Conservation (phyloP, 1,140 invertebrate genomes). For the Ladona fulva region DNA sequence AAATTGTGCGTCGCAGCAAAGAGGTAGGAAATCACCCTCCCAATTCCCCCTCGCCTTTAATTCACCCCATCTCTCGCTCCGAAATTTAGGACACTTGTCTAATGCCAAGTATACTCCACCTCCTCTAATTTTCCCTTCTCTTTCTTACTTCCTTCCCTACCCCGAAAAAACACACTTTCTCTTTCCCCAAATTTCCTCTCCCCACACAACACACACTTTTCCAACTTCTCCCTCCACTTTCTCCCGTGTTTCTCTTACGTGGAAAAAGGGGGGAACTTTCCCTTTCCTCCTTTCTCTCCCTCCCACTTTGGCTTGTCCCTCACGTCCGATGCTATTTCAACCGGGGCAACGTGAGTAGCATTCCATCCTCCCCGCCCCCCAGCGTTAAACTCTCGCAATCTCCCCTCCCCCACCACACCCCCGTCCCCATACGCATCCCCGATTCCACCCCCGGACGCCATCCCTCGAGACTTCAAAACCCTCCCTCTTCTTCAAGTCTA, state of each 20-base stretch:
- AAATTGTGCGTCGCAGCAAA: too few species aligned
- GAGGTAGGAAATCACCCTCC: too few species aligned
- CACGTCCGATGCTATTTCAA: conserved; percentile 4
- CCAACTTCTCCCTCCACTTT: background rate
- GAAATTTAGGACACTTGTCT: too few species aligned
- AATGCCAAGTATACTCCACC: too few species aligned
- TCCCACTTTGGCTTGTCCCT: background rate
- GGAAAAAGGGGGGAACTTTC: background rate
- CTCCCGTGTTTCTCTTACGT: too few species aligned
- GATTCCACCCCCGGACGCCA: background rate
- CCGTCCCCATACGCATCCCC: background rate
- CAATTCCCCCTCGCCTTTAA: too few species aligned
- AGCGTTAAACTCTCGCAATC: background rate
- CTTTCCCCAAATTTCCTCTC: background rate
- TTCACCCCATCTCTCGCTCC: too few species aligned
- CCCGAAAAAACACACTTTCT: background rate
- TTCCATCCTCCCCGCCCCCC: background rate
- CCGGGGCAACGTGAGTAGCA: background rate
- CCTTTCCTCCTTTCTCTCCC: background rate
- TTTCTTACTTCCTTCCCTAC: too few species aligned
- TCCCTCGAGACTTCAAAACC: background rate
- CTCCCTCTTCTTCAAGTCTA: background rate
- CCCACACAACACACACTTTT: background rate
- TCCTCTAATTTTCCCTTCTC: too few species aligned
- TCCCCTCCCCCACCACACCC: background rate